A percentile compares a stretch with the other conserved stretches of the same genome.
Conservation (phyloP, 2,113 vertebrate species). For the Tachuris rubrigastra region DNA sequence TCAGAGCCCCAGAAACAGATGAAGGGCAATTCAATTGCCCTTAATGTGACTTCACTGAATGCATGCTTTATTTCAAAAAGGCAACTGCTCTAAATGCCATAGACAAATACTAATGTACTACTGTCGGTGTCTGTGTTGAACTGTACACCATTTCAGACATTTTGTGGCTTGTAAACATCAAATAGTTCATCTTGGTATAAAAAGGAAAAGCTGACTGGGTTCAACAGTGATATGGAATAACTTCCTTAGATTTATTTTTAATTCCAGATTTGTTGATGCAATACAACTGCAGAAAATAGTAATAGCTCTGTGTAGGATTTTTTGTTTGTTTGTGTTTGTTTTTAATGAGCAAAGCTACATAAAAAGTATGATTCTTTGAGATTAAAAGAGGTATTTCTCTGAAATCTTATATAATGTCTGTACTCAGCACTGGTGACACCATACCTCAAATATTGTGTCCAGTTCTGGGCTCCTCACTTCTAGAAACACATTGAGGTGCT, state of each 20-base stretch:
- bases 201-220: not conserved
- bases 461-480: not conserved
- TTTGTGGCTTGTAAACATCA: not conserved
- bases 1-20: slow-evolving; percentile 5
- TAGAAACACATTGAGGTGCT: not conserved
- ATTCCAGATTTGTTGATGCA: not conserved
- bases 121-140: not conserved
- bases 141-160: not conserved
- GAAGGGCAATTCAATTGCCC: slow-evolving; percentile 43
- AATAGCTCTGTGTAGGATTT: not conserved
- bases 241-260: not conserved
- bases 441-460: fast-evolving
- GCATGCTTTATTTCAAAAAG: slow-evolving; percentile 19
- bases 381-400: not conserved
- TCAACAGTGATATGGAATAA: not conserved
- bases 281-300: not conserved
- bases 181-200: not conserved
- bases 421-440: not conserved
- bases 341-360: not conserved
- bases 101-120: not conserved
- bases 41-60: slow-evolving; percentile 16
- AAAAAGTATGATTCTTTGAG: not conserved
- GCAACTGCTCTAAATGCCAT: not conserved
- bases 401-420: not conserved
- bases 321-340: not conserved